These are phyloP conservation scores for Corythornis madagascariensis DNA, from an alignment of 2,113 vertebrate species.

Conservation along the genomic window DNA sequence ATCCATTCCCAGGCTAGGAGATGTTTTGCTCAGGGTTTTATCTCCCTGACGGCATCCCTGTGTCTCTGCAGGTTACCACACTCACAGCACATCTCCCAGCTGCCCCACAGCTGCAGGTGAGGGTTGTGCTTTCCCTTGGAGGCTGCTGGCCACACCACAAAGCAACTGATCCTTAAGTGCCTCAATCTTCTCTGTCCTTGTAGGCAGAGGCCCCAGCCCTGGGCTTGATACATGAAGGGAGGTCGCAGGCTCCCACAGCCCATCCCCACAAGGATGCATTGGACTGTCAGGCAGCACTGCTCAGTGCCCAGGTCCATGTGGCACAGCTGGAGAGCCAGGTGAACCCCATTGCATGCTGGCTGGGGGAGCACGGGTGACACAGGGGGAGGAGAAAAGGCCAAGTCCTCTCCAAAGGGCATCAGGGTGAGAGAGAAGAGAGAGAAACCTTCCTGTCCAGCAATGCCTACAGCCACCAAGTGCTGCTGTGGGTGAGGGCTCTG, in stretches of 20 bases:
- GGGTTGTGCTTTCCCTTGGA: neutral
- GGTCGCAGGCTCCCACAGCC: neutral
- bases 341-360: neutral
- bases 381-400: neutral
- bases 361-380: neutral
- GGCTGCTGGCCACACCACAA: neutral
- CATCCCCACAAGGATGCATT: neutral
- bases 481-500: neutral
- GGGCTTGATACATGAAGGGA: conserved; percentile 46
- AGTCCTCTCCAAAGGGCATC: neutral
- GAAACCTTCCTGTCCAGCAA: neutral
- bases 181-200: neutral
- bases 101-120: conserved; percentile 72
- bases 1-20: neutral
- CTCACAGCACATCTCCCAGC: conserved; percentile 46
- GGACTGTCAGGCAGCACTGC: conserved; percentile 58
- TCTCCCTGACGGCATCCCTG: neutral
- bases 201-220: conserved; percentile 62
- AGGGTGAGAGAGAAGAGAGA: neutral
- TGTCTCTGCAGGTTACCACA: conserved; percentile 21
- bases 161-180: neutral
- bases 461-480: neutral
- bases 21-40: neutral
- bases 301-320: conserved; percentile 71
- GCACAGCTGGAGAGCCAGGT: conserved; percentile 86